A percentile compares a stretch with the other conserved stretches of the same genome.
phyloP scores from a whole-genome alignment of 2,113 vertebrate species.

The Pygoscelis adeliae region DNA sequence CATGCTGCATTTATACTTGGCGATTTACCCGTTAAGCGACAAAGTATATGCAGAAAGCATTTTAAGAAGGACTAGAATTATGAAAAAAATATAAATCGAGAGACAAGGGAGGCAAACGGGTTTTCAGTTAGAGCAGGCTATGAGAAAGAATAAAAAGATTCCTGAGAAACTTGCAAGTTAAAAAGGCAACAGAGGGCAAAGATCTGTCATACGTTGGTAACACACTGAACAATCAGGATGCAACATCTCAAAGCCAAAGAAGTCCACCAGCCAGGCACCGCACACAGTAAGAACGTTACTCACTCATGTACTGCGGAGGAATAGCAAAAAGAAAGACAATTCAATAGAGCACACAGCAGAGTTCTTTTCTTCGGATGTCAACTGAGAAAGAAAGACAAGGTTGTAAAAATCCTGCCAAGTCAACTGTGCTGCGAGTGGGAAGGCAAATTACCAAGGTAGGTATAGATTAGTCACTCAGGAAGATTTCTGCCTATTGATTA shows the following conservation, averaged over 20 bases:
- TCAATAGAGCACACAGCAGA: conserved; percentile 66
- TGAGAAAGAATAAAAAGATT: neutral
- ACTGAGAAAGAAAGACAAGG: conserved; percentile 44
- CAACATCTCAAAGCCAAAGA: neutral
- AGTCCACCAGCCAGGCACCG: conserved; percentile 12
- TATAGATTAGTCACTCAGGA: neutral
- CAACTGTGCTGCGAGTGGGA: neutral
- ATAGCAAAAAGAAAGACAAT: neutral
- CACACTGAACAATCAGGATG: neutral
- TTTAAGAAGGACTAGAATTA: neutral
- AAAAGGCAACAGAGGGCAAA: neutral
- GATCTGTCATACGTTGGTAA: neutral
- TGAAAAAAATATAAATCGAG: neutral
- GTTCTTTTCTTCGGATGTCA: conserved; percentile 25
- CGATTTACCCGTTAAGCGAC: neutral
- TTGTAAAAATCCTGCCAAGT: neutral
- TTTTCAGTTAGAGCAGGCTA: neutral
- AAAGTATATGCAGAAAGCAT: neutral
- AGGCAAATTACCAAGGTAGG: neutral
- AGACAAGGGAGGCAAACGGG: neutral
- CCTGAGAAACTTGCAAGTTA: neutral
- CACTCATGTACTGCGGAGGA: conserved; percentile 21
- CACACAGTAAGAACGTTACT: conserved; percentile 15
- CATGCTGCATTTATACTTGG: neutral
- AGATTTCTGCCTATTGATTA: neutral